Conservation (phyloP, 2,888 invertebrate genomes). For the Agrypnus murinus region DNA sequence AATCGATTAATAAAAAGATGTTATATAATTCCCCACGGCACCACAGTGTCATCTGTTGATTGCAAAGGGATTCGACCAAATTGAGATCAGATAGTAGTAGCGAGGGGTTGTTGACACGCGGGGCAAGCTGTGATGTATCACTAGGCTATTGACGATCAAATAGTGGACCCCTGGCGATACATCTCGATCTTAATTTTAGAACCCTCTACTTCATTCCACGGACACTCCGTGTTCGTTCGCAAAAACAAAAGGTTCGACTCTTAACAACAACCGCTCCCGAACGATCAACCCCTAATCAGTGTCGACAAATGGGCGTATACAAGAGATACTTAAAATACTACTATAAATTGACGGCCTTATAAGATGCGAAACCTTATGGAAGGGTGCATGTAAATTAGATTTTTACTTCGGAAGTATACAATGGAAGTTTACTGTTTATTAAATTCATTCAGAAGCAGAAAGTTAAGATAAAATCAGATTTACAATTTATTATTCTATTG, state of each 20-base stretch:
- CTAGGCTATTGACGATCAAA: slow-evolving; percentile 58
- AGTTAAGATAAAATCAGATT: too few relatives aligned
- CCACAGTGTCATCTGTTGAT: slow-evolving; percentile 68
- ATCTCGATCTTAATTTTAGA: slow-evolving; percentile 42
- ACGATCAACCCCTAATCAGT: slow-evolving; percentile 36
- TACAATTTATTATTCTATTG: too few relatives aligned
- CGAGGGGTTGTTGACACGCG: slow-evolving; percentile 51
- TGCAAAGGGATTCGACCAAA: slow-evolving; percentile 67
- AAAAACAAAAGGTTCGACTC: slow-evolving; percentile 36
- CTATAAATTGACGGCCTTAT: slow-evolving; percentile 10
- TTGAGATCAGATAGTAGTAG: slow-evolving; percentile 62
- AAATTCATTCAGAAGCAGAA: too few relatives aligned
- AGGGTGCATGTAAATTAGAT: slow-evolving; percentile 4
- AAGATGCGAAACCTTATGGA: neutral
- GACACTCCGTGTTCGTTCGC: slow-evolving; percentile 15
- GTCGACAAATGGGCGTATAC: slow-evolving; percentile 27
- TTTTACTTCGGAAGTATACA: neutral
- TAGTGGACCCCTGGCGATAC: slow-evolving; percentile 35
- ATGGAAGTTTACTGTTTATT: too few relatives aligned
- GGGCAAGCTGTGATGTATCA: slow-evolving; percentile 53
- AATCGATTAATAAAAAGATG: slow-evolving; percentile 70
- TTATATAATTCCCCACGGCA: slow-evolving; percentile 65
- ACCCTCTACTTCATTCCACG: slow-evolving; percentile 27
- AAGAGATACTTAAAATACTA: slow-evolving; percentile 15
- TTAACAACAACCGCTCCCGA: slow-evolving; percentile 35